Percentiles rank a stretch among this genome's conserved stretches.
Conservation (phyloP, 2,113 vertebrate species). For the Ciconia boyciana region DNA sequence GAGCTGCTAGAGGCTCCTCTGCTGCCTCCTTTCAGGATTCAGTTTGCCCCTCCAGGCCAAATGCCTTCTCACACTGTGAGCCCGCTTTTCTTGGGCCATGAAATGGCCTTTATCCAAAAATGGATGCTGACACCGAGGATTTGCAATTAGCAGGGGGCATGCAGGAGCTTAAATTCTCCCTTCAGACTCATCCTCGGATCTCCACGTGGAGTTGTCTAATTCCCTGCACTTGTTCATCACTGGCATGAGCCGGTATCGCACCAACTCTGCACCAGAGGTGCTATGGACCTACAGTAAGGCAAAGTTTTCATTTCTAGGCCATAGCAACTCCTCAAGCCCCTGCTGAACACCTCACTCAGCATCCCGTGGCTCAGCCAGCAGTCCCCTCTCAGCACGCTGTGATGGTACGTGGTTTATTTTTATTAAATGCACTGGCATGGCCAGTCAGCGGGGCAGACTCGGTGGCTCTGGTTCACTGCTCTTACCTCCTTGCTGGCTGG, state of each 20-base stretch:
- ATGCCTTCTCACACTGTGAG: fast-evolving
- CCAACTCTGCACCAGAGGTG: not conserved
- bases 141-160: not conserved
- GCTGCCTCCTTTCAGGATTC: not conserved
- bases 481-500: not conserved
- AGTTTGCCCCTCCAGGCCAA: not conserved
- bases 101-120: not conserved
- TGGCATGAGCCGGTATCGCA: not conserved
- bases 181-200: not conserved
- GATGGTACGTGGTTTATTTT: constrained; percentile 73
- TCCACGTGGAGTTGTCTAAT: not conserved
- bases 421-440: not conserved
- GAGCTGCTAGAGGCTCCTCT: not conserved
- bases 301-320: constrained; percentile 68
- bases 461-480: not conserved
- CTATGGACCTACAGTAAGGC: constrained; percentile 16
- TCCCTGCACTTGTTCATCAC: not conserved
- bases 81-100: fast-evolving
- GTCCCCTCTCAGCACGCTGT: constrained; percentile 77
- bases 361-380: constrained; percentile 71
- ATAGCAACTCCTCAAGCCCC: constrained; percentile 76
- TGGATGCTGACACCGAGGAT: not conserved
- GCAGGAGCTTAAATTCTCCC: not conserved
- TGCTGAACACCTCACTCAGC: constrained; percentile 74
- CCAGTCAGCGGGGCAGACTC: not conserved